phyloP scores from a whole-genome alignment of 2,797 vertebrate genomes.

The Falco berigora region DNA sequence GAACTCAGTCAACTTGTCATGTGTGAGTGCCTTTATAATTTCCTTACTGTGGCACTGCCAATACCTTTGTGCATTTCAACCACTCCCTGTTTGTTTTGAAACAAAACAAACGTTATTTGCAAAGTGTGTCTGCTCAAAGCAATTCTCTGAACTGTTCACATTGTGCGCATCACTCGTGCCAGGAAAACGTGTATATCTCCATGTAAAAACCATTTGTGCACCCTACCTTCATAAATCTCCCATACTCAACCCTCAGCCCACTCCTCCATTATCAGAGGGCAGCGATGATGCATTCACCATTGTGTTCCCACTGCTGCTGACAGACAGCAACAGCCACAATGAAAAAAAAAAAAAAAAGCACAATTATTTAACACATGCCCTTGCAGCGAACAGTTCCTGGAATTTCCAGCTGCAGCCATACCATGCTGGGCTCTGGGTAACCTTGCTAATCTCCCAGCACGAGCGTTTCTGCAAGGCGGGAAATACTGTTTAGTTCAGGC shows the following conservation, averaged over 20 bases:
- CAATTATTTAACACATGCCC: background rate
- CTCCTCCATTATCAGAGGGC: background rate
- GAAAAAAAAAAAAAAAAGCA: background rate
- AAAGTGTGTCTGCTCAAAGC: background rate
- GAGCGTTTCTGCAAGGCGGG: background rate
- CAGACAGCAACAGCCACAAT: background rate
- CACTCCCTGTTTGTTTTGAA: background rate
- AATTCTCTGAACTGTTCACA: background rate
- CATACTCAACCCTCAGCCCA: background rate
- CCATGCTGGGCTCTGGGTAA: background rate
- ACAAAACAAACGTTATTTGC: background rate
- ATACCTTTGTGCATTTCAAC: background rate
- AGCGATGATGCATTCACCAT: background rate
- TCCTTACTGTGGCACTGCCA: background rate
- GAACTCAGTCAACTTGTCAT: background rate
- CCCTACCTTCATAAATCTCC: background rate
- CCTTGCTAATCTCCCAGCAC: background rate
- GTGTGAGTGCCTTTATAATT: background rate
- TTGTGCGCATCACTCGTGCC: background rate
- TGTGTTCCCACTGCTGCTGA: background rate
- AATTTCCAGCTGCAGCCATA: background rate
- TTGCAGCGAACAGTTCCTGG: background rate
- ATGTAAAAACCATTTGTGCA: background rate
- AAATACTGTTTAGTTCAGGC: background rate
- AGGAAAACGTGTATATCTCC: background rate